Conservation (phyloP, 2,888 invertebrate genomes). For the Papilio protenor region DNA sequence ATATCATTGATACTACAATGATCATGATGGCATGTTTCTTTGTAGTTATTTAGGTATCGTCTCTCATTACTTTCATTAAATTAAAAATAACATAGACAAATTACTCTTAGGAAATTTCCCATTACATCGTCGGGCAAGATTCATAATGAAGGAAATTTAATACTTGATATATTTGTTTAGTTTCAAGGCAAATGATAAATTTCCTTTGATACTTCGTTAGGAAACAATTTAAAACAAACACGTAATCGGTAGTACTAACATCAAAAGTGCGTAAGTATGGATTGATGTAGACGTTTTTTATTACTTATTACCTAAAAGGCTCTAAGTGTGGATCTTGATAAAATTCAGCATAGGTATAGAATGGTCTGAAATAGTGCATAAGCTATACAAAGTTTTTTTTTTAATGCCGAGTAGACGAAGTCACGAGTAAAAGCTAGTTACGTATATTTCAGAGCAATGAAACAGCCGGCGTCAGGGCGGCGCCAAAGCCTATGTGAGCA, state of each 20-base stretch:
- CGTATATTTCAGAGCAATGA: constrained; percentile 48
- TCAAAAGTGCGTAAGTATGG: no score
- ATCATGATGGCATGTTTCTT: background rate
- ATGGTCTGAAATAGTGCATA: no score
- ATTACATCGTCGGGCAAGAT: background rate
- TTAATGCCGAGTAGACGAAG: background rate
- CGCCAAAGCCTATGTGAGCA: constrained; percentile 54
- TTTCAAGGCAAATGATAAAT: background rate
- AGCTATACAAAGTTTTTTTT: background rate
- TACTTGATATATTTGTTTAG: background rate
- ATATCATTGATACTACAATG: background rate
- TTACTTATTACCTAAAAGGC: no score
- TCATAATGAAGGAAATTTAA: background rate
- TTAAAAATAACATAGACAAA: no score
- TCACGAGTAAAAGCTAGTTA: background rate
- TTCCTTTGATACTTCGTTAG: background rate
- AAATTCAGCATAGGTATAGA: no score
- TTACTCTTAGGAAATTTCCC: no score
- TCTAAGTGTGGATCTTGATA: no score
- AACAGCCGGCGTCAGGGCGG: constrained; percentile 58
- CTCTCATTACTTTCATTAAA: background rate
- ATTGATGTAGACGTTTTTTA: no score
- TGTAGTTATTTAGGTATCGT: background rate
- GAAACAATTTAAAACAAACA: background rate
- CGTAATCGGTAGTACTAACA: background rate